phyloP scores from a whole-genome alignment of 2,797 vertebrate genomes.

The Alcedo atthis region DNA sequence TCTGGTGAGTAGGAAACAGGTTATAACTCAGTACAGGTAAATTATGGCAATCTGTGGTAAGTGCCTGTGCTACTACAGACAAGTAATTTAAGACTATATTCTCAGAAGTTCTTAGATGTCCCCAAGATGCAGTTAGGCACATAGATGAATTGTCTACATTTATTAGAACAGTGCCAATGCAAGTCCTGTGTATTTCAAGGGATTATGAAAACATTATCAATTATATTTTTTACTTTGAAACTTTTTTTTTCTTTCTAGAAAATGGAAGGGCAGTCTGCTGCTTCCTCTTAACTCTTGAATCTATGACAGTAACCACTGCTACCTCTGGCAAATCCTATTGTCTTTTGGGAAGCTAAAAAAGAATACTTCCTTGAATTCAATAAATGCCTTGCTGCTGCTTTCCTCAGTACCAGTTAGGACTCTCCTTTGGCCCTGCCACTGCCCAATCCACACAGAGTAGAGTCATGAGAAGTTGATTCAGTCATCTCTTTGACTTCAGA shows the following conservation, averaged over 20 bases:
- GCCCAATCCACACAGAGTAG: fast-evolving
- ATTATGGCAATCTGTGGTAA: not conserved
- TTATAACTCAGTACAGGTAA: not conserved
- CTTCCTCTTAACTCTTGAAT: not conserved
- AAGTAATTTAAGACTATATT: not conserved
- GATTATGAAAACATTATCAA: not conserved
- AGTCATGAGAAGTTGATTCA: not conserved
- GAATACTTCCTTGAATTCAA: not conserved
- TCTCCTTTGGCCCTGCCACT: not conserved
- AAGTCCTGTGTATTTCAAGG: not conserved
- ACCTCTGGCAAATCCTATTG: not conserved
- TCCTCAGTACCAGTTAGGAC: not conserved
- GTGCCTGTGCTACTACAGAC: not conserved
- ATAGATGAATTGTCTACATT: not conserved
- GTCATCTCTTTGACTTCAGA: not conserved
- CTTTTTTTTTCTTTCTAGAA: not conserved
- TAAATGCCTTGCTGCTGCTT: not conserved
- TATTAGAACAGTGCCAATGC: not conserved
- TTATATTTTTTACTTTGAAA: not conserved
- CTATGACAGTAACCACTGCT: fast-evolving
- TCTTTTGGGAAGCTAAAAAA: not conserved
- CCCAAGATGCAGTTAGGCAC: not conserved
- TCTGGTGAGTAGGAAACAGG: not conserved
- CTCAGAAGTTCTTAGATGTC: not conserved
- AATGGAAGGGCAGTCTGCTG: not conserved